phyloP scores from a whole-genome alignment of 2,888 invertebrate species.

The Tachina lurida region DNA sequence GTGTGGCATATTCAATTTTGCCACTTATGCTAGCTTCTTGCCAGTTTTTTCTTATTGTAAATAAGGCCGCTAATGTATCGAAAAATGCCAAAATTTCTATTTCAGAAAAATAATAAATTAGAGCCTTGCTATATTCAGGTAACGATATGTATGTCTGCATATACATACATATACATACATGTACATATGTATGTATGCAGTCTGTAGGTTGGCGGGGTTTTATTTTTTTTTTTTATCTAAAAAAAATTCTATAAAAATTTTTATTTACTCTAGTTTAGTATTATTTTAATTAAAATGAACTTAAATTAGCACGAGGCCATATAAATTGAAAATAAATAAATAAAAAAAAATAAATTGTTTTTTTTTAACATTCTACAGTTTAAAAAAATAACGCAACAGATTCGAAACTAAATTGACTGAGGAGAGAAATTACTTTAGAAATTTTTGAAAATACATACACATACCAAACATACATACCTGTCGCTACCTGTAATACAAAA shows the following conservation, averaged over 20 bases:
- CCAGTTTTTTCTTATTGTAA: too few species aligned
- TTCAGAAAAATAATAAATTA: too few species aligned
- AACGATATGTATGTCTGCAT: too few species aligned
- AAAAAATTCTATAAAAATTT: conserved; percentile 35
- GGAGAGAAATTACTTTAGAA: conserved; percentile 23
- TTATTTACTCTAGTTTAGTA: conserved; percentile 33
- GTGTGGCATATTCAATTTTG: too few species aligned
- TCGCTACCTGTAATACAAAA: too few species aligned
- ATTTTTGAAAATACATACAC: neutral
- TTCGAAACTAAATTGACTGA: conserved; percentile 14
- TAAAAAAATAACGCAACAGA: neutral
- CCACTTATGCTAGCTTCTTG: too few species aligned
- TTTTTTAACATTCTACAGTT: conserved; percentile 16
- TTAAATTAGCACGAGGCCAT: conserved; percentile 82
- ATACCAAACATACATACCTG: too few species aligned
- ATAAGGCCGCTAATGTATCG: too few species aligned
- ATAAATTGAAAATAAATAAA: conserved; percentile 77
- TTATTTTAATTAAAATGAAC: conserved; percentile 82
- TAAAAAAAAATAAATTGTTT: conserved; percentile 29
- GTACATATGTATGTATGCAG: neutral
- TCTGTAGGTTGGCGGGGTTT: conserved; percentile 65
- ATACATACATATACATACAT: too few species aligned
- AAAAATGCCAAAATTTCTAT: too few species aligned
- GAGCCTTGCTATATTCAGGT: too few species aligned
- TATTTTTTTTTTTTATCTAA: conserved; percentile 49